A percentile compares a stretch with the other conserved stretches of the same genome.
phyloP scores from a whole-genome alignment of 2,797 vertebrate genomes.

The Antennarius maculatus region DNA sequence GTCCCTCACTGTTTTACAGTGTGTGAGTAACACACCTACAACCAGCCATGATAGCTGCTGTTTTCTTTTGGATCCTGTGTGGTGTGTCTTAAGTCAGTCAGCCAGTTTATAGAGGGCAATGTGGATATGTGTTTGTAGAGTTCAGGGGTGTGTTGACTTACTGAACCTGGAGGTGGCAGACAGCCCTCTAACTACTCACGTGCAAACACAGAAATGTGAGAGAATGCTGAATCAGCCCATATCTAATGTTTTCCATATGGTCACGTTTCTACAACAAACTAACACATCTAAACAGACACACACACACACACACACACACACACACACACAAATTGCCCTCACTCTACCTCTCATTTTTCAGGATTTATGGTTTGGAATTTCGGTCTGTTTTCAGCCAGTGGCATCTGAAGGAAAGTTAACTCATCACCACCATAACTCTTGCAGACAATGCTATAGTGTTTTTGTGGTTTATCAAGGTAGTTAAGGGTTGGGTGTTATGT shows the following conservation, averaged over 20 bases:
- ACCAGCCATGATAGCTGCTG: constrained; percentile 39
- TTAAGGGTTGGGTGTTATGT: background rate
- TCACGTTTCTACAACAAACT: constrained; percentile 64
- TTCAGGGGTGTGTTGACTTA: constrained; percentile 37
- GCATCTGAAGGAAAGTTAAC: constrained; percentile 56
- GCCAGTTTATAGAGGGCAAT: constrained; percentile 22
- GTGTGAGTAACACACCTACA: constrained; percentile 32
- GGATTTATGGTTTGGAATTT: constrained; percentile 39
- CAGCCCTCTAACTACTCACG: constrained; percentile 34
- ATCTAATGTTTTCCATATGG: constrained; percentile 81
- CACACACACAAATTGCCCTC: constrained; percentile 25
- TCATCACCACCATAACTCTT: constrained; percentile 40
- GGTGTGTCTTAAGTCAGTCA: constrained; percentile 27
- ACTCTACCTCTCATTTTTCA: constrained; percentile 32
- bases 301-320: constrained; percentile 5
- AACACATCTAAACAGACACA: background rate
- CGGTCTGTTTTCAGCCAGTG: constrained; percentile 43
- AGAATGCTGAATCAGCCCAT: constrained; percentile 70
- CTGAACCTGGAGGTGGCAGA: constrained; percentile 58
- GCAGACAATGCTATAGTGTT: constrained; percentile 47
- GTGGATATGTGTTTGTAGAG: constrained; percentile 9
- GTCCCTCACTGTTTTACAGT: constrained; percentile 41
- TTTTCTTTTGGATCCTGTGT: constrained; percentile 17
- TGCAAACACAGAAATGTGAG: constrained; percentile 53
- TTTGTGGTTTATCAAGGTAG: constrained; percentile 25